These are phyloP conservation scores for Drosophila engyochracea DNA, from an alignment of 2,888 invertebrate genomes.

Conservation along the genomic window DNA sequence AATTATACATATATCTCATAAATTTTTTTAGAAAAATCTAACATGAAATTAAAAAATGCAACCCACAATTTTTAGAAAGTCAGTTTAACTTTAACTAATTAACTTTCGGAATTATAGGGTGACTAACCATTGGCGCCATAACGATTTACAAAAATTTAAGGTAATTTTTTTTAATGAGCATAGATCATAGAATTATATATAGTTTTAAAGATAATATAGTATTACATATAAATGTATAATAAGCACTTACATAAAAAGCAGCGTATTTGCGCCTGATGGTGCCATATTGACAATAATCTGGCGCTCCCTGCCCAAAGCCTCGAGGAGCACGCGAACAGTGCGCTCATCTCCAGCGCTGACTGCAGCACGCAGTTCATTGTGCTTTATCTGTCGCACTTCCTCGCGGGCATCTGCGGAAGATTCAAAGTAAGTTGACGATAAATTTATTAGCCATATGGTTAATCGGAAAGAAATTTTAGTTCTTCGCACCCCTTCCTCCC, in stretches of 20 bases:
- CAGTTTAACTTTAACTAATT: too few species aligned
- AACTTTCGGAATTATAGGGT: neutral
- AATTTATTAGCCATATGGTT: neutral
- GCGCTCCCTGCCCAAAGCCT: conserved; percentile 88
- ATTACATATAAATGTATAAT: neutral
- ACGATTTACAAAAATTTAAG: neutral
- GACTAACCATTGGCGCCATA: neutral
- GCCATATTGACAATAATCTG: conserved; percentile 94
- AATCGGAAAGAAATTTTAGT: neutral
- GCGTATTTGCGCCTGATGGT: conserved; percentile 94
- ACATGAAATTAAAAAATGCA: too few species aligned
- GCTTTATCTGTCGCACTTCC: conserved; percentile 90
- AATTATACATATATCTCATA: too few species aligned
- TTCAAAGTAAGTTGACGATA: neutral
- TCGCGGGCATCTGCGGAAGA: conserved; percentile 87
- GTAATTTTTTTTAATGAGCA: neutral
- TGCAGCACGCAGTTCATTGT: conserved; percentile 91
- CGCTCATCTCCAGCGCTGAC: conserved; percentile 90
- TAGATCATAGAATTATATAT: neutral
- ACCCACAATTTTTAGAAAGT: too few species aligned
- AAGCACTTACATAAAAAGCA: conserved; percentile 92
- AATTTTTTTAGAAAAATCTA: too few species aligned
- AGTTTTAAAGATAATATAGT: neutral
- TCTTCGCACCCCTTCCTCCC: conserved; percentile 84
- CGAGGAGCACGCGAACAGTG: conserved; percentile 89